Conservation (phyloP, 2,113 vertebrate species). For the Polyodon spathula region DNA sequence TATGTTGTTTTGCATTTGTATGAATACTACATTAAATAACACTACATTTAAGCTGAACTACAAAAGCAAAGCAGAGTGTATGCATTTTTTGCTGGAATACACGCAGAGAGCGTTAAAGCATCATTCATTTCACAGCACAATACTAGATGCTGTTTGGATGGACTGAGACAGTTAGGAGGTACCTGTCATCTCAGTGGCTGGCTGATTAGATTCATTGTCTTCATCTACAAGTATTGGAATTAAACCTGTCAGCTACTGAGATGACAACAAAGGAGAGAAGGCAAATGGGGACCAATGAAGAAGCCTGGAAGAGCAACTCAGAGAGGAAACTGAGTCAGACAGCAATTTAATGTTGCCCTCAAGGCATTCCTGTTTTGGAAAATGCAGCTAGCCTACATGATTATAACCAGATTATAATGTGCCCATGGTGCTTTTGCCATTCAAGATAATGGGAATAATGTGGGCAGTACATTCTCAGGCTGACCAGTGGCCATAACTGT, state of each 20-base stretch:
- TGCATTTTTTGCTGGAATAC: no score
- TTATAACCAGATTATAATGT: slow-evolving; percentile 1
- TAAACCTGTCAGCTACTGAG: not conserved
- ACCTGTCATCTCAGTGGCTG: not conserved
- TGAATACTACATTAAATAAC: no score
- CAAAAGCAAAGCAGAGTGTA: no score
- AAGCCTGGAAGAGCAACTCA: not conserved
- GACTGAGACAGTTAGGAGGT: not conserved
- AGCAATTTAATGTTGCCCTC: not conserved
- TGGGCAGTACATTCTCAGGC: not conserved
- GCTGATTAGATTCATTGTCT: not conserved
- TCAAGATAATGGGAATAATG: not conserved
- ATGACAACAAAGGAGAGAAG: not conserved
- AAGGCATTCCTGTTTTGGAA: slow-evolving; percentile 1
- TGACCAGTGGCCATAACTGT: not conserved
- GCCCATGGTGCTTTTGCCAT: not conserved
- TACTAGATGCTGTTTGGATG: not conserved
- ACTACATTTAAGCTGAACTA: no score
- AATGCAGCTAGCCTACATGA: not conserved
- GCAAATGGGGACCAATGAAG: not conserved
- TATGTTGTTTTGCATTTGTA: no score
- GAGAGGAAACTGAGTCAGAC: slow-evolving; percentile 1
- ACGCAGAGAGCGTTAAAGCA: no score
- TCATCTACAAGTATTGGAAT: not conserved
- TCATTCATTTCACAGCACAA: no score